Percentiles rank a stretch among this genome's conserved stretches.
Conservation (phyloP, 2,113 vertebrate species). For the Colaptes auratus region DNA sequence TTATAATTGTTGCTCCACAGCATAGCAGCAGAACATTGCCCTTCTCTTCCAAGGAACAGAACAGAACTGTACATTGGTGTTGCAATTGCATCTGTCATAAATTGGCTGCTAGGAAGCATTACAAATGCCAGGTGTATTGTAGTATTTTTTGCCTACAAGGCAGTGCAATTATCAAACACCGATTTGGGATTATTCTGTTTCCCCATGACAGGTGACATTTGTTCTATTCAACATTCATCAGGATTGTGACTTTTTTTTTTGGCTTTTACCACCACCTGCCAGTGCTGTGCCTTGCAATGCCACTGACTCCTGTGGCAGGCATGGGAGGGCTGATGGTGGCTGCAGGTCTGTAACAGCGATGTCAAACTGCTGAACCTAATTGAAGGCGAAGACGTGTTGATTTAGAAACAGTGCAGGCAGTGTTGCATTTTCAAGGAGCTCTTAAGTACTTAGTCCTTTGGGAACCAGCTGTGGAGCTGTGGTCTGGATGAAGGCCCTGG, state of each 20-base stretch:
- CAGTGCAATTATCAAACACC: background rate
- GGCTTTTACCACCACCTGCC: background rate
- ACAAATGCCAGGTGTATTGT: background rate
- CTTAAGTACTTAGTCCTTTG: background rate
- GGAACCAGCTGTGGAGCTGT: background rate
- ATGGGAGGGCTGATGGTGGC: background rate
- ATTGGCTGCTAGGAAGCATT: background rate
- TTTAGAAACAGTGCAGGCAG: background rate
- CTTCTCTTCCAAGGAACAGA: background rate
- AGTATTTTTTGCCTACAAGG: background rate
- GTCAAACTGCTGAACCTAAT: background rate
- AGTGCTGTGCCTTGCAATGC: background rate
- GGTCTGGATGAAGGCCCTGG: conserved; percentile 13
- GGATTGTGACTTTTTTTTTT: background rate
- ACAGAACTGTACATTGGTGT: background rate
- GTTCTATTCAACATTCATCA: background rate
- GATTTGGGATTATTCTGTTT: background rate
- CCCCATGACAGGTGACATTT: background rate
- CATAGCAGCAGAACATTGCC: background rate
- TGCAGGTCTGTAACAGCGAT: background rate
- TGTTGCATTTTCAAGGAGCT: background rate
- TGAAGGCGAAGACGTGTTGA: background rate
- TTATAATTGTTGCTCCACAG: background rate
- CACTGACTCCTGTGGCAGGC: rapidly evolving
- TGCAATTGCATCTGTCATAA: background rate